Conservation (phyloP, 2,797 vertebrate species). For the Rhadinocentrus ornatus region DNA sequence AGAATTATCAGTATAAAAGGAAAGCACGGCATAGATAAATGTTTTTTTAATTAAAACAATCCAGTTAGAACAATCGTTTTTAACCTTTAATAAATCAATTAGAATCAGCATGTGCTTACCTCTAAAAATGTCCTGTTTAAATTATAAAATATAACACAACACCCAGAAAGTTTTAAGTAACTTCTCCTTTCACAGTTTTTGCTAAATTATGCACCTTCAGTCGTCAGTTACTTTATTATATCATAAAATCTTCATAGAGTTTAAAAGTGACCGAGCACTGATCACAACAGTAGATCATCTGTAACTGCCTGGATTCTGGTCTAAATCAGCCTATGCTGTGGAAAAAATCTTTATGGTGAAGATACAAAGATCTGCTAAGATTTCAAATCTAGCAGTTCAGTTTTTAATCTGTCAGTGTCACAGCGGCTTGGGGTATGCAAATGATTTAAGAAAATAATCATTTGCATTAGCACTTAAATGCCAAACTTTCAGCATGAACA, state of each 20-base stretch:
- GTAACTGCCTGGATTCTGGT: neutral
- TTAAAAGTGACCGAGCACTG: neutral
- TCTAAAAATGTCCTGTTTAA: too few relatives aligned
- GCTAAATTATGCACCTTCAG: neutral
- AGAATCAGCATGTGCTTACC: too few relatives aligned
- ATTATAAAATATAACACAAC: too few relatives aligned
- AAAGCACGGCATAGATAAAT: too few relatives aligned
- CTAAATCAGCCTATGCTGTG: neutral
- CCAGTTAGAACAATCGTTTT: too few relatives aligned
- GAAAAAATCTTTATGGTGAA: neutral
- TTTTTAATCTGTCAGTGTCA: neutral
- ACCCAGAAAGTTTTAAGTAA: neutral
- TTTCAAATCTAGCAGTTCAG: neutral
- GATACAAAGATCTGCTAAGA: too few relatives aligned
- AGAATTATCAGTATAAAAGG: neutral
- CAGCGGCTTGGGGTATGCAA: too few relatives aligned
- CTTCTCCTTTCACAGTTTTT: neutral
- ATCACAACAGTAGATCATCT: neutral
- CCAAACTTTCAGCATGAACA: conserved; percentile 1
- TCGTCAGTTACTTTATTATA: neutral
- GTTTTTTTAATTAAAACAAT: too few relatives aligned
- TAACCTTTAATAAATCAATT: too few relatives aligned
- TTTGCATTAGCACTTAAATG: conserved; percentile 6
- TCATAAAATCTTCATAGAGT: neutral
- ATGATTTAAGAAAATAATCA: neutral